Evolutionary conservation across 2,113 vertebrate genomes (phyloP).

Genomic region (Camelus dromedarius): DNA sequence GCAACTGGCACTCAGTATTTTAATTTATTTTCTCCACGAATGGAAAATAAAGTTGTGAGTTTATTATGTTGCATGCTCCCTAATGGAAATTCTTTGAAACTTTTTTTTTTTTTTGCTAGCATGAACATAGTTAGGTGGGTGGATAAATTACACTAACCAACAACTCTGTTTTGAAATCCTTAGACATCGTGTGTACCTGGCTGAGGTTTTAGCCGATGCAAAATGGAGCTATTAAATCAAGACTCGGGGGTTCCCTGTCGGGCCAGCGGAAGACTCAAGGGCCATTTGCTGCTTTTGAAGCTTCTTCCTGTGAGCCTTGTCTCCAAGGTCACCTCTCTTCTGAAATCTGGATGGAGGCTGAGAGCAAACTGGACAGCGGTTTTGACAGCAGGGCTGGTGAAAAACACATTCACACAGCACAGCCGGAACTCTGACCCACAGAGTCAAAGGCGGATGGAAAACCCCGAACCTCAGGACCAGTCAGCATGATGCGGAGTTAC

Average conservation of each 20-base stretch:
- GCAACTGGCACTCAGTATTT: neutral
- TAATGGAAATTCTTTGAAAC: neutral
- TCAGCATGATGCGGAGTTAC: no score
- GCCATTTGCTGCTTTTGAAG: neutral
- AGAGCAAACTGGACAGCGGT: neutral
- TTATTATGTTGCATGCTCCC: neutral
- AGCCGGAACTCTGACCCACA: neutral
- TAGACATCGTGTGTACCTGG: neutral
- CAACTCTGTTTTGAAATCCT: neutral
- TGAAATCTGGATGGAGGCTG: neutral
- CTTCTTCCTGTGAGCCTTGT: neutral
- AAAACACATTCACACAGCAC: constrained; percentile 23
- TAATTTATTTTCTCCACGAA: constrained; percentile 59
- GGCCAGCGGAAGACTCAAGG: neutral
- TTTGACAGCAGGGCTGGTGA: neutral
- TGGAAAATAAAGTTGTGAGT: constrained; percentile 29
- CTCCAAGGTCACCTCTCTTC: neutral
- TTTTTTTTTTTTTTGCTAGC: neutral
- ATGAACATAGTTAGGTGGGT: neutral
- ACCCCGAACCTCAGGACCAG: rapidly evolving
- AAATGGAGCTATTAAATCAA: neutral
- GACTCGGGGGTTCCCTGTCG: neutral
- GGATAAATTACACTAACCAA: neutral
- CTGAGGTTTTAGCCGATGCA: neutral
- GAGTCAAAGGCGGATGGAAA: neutral